Percentiles rank a stretch among this genome's conserved stretches.
These are phyloP conservation scores for Coendou prehensilis DNA, from an alignment of 2,797 vertebrate species.

Conservation along the genomic window DNA sequence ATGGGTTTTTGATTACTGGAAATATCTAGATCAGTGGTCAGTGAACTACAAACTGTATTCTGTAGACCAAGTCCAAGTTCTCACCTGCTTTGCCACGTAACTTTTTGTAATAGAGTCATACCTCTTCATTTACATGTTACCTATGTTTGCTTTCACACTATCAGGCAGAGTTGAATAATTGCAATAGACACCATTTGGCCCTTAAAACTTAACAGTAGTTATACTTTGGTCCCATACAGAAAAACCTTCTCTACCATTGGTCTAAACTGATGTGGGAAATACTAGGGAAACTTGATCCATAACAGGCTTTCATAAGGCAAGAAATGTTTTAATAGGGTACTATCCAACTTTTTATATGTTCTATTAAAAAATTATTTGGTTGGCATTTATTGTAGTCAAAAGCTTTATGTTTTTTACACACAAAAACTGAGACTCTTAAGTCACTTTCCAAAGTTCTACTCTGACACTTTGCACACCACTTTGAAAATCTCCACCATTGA, in stretches of 20 bases:
- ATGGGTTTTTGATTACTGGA: neutral
- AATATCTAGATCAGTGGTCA: neutral
- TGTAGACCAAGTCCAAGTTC: neutral
- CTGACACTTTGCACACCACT: neutral
- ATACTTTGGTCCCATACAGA: neutral
- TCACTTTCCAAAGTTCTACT: neutral
- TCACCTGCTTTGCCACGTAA: neutral
- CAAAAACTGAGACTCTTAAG: neutral
- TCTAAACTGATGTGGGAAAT: neutral
- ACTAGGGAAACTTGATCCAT: neutral
- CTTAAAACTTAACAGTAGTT: neutral
- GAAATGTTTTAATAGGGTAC: neutral
- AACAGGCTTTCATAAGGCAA: conserved; percentile 12
- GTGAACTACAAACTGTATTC: neutral
- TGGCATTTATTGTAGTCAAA: neutral
- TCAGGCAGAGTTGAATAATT: neutral
- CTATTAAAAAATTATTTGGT: neutral
- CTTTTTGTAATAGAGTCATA: neutral
- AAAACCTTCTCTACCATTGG: neutral
- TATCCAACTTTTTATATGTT: neutral
- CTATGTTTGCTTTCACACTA: neutral
- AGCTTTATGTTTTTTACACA: neutral
- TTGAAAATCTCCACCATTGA: neutral
- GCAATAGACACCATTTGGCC: neutral
- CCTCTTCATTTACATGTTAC: neutral